Percentiles rank a stretch among this genome's conserved stretches.
These are phyloP conservation scores for Phalanger gymnotis DNA, from an alignment of 2,797 vertebrate species.

Conservation along the genomic window DNA sequence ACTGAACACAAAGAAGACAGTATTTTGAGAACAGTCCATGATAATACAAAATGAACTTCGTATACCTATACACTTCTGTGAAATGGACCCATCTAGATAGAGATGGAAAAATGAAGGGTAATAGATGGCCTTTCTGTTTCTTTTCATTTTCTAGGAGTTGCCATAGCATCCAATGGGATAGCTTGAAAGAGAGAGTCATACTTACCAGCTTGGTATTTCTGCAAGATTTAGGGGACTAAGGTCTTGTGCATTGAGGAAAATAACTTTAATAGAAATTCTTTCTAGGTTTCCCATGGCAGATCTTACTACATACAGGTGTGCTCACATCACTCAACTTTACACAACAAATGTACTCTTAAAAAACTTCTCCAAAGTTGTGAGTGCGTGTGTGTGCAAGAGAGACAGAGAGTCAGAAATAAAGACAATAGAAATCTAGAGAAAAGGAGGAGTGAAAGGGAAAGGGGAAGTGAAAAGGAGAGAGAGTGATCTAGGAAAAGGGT, in stretches of 20 bases:
- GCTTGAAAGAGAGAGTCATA: constrained; percentile 17
- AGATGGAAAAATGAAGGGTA: neutral
- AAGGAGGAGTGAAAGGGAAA: neutral
- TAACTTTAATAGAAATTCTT: neutral
- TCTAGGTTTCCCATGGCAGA: neutral
- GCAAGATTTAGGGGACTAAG: constrained; percentile 17
- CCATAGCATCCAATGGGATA: constrained; percentile 32
- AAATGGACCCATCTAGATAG: constrained; percentile 1
- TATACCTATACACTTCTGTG: neutral
- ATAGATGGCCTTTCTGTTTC: constrained; percentile 45
- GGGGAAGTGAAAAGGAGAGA: neutral
- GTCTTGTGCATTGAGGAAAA: neutral
- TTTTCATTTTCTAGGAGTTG: neutral
- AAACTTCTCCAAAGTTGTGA: neutral
- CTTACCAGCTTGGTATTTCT: constrained; percentile 19
- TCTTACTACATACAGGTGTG: no score
- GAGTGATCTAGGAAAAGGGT: neutral
- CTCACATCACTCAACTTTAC: neutral
- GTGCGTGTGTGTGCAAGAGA: no score
- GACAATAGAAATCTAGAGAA: no score
- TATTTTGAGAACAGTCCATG: neutral
- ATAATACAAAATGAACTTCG: neutral
- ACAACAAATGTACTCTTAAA: neutral
- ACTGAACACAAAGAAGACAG: neutral
- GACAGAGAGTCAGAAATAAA: neutral